A percentile compares a stretch with the other conserved stretches of the same genome.
phyloP scores from a whole-genome alignment of 2,888 invertebrate genomes.

The Drosophila subquinaria region DNA sequence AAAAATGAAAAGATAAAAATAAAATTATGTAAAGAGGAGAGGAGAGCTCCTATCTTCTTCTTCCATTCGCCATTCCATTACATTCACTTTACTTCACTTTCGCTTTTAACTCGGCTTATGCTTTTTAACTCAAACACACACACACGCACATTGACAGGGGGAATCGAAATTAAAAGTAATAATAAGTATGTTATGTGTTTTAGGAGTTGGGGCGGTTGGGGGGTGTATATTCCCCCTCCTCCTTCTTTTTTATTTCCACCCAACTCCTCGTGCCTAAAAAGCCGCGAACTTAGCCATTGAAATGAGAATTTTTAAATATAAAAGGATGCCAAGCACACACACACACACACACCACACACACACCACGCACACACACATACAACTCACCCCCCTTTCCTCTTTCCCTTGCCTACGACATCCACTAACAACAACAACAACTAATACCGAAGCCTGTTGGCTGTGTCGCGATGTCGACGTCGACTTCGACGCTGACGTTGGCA shows the following conservation, averaged over 20 bases:
- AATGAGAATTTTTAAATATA: conserved; percentile 80
- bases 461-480: conserved; percentile 29
- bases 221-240: conserved; percentile 10
- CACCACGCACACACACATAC: conserved; percentile 11
- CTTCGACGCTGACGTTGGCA: conserved; percentile 25
- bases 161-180: conserved; percentile 83
- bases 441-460: conserved; percentile 56
- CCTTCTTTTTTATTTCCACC: not conserved
- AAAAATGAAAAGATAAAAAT: not conserved
- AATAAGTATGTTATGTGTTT: conserved; percentile 80
- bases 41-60: not conserved
- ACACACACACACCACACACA: conserved; percentile 22
- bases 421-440: conserved; percentile 83
- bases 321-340: conserved; percentile 74
- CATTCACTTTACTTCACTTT: conserved; percentile 6
- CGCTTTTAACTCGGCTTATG: conserved; percentile 35
- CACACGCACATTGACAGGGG: conserved; percentile 14
- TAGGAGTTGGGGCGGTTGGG: conserved; percentile 3
- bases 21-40: not conserved
- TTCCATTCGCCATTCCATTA: not conserved
- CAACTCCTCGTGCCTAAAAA: not conserved
- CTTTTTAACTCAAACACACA: conserved; percentile 20
- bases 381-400: not conserved
- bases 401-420: conserved; percentile 55
- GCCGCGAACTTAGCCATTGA: conserved; percentile 78